Evolutionary conservation across 2,888 invertebrate genomes (phyloP).

Genomic region (Caenorhabditis wallacei): DNA sequence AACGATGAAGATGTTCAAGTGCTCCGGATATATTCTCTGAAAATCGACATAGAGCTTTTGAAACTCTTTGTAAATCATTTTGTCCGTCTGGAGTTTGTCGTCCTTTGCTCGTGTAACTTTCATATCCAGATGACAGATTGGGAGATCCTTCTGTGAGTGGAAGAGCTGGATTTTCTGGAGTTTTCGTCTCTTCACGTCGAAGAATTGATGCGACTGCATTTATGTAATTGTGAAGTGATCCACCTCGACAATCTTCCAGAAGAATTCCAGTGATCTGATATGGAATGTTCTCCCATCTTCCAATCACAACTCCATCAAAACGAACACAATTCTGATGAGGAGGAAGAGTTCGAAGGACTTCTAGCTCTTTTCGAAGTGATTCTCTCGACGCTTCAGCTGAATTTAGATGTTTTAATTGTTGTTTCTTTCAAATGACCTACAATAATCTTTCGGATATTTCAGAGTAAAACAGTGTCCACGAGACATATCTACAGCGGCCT

Average conservation of each 20-base stretch:
- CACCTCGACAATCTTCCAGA: constrained; percentile 43
- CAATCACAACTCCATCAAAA: constrained; percentile 46
- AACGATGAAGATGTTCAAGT: constrained; percentile 55
- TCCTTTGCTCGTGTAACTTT: constrained; percentile 26
- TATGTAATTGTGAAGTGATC: constrained; percentile 26
- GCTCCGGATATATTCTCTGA: constrained; percentile 54
- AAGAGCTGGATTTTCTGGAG: constrained; percentile 4
- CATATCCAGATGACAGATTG: constrained; percentile 62
- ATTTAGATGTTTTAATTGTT: no score
- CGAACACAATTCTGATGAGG: constrained; percentile 29
- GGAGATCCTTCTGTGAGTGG: constrained; percentile 36
- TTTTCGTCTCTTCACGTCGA: constrained; percentile 19
- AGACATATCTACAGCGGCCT: constrained; percentile 30
- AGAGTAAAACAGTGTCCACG: constrained; percentile 8
- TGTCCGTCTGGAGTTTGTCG: constrained; percentile 8
- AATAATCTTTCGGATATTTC: constrained; percentile 28
- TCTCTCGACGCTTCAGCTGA: constrained; percentile 13
- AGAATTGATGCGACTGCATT: constrained; percentile 17
- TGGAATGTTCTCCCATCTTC: constrained; percentile 13
- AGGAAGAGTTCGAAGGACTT: constrained; percentile 10
- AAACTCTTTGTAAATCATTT: neutral
- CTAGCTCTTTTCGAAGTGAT: constrained; percentile 31
- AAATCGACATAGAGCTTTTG: constrained; percentile 39
- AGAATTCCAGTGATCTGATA: constrained; percentile 41
- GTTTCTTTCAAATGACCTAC: constrained; percentile 14